Conservation (phyloP, 2,797 vertebrate genomes). For the Xenopus petersii region DNA sequence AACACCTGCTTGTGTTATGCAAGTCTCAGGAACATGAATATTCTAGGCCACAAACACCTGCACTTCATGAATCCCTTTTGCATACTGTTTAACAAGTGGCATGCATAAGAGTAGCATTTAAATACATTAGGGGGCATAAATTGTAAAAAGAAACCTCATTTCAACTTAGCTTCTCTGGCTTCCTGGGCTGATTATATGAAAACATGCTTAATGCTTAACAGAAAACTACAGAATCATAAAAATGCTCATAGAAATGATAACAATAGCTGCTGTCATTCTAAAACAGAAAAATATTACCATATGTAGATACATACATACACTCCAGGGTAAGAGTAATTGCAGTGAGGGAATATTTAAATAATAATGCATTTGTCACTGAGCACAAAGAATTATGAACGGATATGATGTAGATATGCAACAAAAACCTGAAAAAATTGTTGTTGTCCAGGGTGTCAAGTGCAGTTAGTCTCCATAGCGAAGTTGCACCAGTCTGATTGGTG, state of each 20-base stretch:
- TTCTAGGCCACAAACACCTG: conserved; percentile 40
- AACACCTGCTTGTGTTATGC: conserved; percentile 45
- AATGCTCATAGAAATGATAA: background rate
- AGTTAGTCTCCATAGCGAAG: too few species aligned
- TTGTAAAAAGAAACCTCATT: background rate
- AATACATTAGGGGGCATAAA: conserved; percentile 11
- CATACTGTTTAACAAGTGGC: conserved; percentile 32
- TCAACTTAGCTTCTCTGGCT: background rate
- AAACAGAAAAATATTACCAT: too few species aligned
- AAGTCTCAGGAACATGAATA: conserved; percentile 37
- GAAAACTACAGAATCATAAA: background rate
- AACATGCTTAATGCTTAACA: background rate
- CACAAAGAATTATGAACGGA: too few species aligned
- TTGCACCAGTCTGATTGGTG: too few species aligned
- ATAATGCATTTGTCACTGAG: too few species aligned
- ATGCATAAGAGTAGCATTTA: conserved; percentile 17
- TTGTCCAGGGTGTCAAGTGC: too few species aligned
- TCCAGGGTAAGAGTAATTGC: too few species aligned
- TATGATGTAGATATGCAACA: too few species aligned
- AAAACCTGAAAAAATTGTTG: too few species aligned
- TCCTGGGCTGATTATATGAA: background rate
- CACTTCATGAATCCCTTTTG: conserved; percentile 35
- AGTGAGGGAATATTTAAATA: too few species aligned
- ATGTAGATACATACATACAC: too few species aligned
- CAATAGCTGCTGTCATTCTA: too few species aligned